Conservation (phyloP, 53 echinoderm and acorn worm species). For the Zoroaster sp. region DNA sequence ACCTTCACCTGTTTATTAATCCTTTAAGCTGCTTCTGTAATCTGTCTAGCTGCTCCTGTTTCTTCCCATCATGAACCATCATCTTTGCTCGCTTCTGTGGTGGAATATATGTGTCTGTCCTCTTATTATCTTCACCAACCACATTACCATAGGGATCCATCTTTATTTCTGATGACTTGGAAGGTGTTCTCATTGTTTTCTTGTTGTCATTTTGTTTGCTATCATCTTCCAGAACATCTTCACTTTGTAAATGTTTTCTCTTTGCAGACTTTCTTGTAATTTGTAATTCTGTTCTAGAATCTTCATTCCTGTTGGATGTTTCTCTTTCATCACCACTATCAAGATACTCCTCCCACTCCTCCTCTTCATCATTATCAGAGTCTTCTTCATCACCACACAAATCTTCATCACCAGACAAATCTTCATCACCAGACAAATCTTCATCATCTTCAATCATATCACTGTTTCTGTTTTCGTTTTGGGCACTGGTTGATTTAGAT, state of each 20-base stretch:
- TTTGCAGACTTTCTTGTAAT: neutral
- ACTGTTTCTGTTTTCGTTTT: neutral
- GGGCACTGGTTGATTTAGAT: neutral
- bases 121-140: conserved; percentile 37
- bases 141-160: conserved; percentile 87
- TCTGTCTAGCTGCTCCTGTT: conserved; percentile 77
- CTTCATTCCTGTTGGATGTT: neutral
- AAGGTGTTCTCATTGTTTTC: neutral
- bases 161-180: conserved; percentile 26
- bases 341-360: neutral
- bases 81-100: conserved; percentile 94
- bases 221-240: neutral
- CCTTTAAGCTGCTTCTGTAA: conserved; percentile 90
- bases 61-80: conserved; percentile 80
- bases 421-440: too few species aligned
- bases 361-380: conserved; percentile 8
- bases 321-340: neutral
- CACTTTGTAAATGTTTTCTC: neutral
- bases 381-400: neutral
- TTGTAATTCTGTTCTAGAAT: neutral
- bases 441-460: neutral
- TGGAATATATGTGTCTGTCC: conserved; percentile 70
- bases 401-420: neutral
- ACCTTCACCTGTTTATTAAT: conserved; percentile 81
- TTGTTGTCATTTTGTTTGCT: too few species aligned